phyloP scores from a whole-genome alignment of 2,888 invertebrate genomes.

The Mesoligia furuncula region DNA sequence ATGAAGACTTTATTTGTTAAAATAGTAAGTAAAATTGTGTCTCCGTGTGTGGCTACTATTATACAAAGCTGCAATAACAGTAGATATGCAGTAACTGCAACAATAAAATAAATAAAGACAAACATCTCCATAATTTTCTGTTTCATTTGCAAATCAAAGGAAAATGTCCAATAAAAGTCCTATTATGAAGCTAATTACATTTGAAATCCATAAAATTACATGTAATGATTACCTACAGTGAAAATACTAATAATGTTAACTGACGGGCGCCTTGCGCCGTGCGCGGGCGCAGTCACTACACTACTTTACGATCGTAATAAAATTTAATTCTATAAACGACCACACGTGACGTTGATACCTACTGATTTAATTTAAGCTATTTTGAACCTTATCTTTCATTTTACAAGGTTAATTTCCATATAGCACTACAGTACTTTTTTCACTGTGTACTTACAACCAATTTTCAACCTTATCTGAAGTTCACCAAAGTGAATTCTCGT shows the following conservation, averaged over 20 bases:
- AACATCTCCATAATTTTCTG: background rate
- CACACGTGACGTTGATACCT: constrained; percentile 46
- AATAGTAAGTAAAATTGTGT: background rate
- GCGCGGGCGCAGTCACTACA: constrained; percentile 43
- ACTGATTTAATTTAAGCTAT: constrained; percentile 12
- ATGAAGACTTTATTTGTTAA: background rate
- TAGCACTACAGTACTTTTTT: background rate
- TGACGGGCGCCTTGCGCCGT: constrained; percentile 29
- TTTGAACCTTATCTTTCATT: background rate
- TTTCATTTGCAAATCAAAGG: constrained; percentile 36
- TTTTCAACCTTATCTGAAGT: background rate
- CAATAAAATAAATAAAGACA: constrained; percentile 4
- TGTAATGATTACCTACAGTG: constrained; percentile 47
- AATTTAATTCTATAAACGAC: constrained; percentile 61
- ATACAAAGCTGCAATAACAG: background rate
- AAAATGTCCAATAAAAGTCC: constrained; percentile 31
- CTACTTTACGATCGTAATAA: constrained; percentile 65
- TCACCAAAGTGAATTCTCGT: background rate
- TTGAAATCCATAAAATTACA: constrained; percentile 47
- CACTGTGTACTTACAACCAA: background rate
- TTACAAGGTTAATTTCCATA: constrained; percentile 5
- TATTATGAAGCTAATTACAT: constrained; percentile 32
- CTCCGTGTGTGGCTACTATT: background rate
- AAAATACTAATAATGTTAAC: constrained; percentile 42
- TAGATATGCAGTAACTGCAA: background rate